Conservation (phyloP, 2,888 invertebrate species). For the Timema cristinae region DNA sequence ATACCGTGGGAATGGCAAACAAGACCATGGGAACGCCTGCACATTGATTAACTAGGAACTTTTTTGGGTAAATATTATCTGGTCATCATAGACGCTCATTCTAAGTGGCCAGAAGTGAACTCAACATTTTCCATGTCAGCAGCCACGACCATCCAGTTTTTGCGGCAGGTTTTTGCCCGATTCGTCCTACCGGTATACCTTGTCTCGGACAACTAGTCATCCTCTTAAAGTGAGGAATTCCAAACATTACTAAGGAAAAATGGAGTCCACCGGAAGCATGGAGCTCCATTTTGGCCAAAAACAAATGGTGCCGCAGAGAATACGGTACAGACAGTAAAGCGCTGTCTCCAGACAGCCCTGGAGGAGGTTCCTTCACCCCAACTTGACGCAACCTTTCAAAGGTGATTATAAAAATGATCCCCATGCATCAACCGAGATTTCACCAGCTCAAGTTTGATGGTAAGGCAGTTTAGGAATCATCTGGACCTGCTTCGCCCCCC, state of each 20-base stretch:
- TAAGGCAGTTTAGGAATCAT: not conserved
- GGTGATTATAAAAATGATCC: not conserved
- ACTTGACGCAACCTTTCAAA: not conserved
- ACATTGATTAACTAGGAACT: conserved; percentile 1
- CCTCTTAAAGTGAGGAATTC: not conserved
- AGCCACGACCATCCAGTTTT: not conserved
- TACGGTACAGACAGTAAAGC: not conserved
- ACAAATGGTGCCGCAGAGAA: not conserved
- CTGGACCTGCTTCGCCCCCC: not conserved
- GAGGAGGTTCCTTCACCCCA: no score
- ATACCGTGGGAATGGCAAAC: not conserved
- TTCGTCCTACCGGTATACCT: not conserved
- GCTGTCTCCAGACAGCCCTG: not conserved
- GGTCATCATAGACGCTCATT: not conserved
- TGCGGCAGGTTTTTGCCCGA: not conserved
- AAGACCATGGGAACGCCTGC: not conserved
- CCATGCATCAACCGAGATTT: not conserved
- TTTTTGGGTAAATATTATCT: not conserved
- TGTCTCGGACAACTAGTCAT: not conserved
- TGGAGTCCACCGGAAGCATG: not conserved
- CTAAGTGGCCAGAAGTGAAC: not conserved
- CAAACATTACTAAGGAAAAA: not conserved
- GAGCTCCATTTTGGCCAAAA: not conserved
- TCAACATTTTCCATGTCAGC: not conserved
- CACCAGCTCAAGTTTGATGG: not conserved